Base-by-base conservation (phyloP, 2,888 invertebrate genomes). In the Octonoba sinensis region DNA sequence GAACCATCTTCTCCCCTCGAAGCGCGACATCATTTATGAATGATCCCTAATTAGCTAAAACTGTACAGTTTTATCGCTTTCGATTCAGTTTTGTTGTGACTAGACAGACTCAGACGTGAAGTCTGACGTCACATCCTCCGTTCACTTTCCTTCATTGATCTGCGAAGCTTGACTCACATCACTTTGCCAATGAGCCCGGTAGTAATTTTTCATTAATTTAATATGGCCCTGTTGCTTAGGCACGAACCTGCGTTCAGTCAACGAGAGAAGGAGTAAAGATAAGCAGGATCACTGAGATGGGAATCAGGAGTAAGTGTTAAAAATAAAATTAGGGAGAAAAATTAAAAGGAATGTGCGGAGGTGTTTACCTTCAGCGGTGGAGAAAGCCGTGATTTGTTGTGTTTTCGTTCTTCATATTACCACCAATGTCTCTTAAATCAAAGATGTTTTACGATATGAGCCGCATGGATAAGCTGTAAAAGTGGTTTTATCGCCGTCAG, bases 271-370 rank as follows among this genome's bases (percentile, higher is more conserved):
- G 54, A 54, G 54, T 16, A 36, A 36, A 36, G 36, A 36, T 36
- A 36, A 36, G 36, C 36, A 54, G 24, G 51, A n/a, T n/a, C 44
- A 2, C 15, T 12, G n/a, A 27, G 56, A 47, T 16, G 47, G 57
- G 57, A 47, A 71, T 60, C 49, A 49, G 64, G 49, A 51, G 51
- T 22, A 46, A 64, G 77, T 62, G 77, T 77, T 77, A 77, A 77
- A 77, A 70, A 77, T 70, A 77, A 77, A 77, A 77, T 70, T 70
- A 70, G 70, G 36, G 18, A 44, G 77, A 70, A 70, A 65, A 77
- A 77, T 70, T 77, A 70, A 77, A 77, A 77, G 70, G 51, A n/a
- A 44, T 8, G 64, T 56, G 73, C 49, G 72, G 47, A 60, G 51
- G 60, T 36, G 6, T n/a, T 64, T 57, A 62, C 60, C 60, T 64